Base-by-base conservation (phyloP, 2,888 invertebrate species). In the Dusona sp. region DNA sequence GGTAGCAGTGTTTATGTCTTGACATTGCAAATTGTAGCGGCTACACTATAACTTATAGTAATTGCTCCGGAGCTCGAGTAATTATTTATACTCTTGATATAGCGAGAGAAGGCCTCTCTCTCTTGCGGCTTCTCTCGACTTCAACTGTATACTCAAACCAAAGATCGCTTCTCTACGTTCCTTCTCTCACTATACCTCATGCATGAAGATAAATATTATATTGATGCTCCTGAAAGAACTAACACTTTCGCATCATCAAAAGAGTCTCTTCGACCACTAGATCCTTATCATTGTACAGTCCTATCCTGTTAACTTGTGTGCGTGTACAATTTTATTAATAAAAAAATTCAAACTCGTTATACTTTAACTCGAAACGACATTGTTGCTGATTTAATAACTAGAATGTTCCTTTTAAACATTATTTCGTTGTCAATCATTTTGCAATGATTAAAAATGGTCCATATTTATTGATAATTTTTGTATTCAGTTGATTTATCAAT, bases 1-100 rank as follows among this genome's bases (percentile, higher is more conserved):
- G 92, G 94, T 93, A 94, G 93, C 94, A 93, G 94, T 94, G 94
- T 94, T 94, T 94, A 94, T 94, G 94, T 93, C 94, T 94, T 94
- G 94, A 94, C 94, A 94, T 94, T 94, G 94, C 94, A 94, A 94
- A 94, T 94, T 94, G 94, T 94, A 91, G 89, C 92, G 93, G 94
- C 93, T 92, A 90, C 92, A 91, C 94, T 92, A 93, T 94, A 94
- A 94, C 94, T 94, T 94, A 94, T 93, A 94, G 94, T 94, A 94
- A 94, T 94, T 93, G 94, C 94, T 92, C 91, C 92, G 92, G 86
- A 92, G 91, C 93, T 91, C 90, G 91, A 93, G 93, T 94, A 94
- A 94, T 94, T 94, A 94, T 94, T 94, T 94, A 94, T 94, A 93
- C 93, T 91, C 91, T 92, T 92, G 94, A 93, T 93, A 93, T 91